Conservation (phyloP, 2,797 vertebrate genomes). For the Natrix natrix region DNA sequence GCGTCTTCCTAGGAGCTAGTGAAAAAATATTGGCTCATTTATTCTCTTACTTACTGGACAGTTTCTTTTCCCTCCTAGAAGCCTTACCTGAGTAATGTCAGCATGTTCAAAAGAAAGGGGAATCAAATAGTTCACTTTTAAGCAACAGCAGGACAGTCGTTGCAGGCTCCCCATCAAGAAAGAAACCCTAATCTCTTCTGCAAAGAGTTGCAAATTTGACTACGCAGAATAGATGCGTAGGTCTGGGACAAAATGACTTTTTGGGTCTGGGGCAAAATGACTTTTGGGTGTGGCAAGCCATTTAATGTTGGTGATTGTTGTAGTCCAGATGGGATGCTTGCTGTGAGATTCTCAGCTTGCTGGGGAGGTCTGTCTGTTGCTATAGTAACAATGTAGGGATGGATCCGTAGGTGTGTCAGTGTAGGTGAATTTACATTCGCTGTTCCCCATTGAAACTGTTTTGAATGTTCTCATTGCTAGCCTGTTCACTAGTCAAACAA, state of each 20-base stretch:
- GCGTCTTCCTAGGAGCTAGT: background rate
- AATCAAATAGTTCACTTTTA: constrained; percentile 12
- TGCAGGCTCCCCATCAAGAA: background rate
- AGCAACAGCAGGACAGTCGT: background rate
- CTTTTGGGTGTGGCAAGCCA: constrained; percentile 8
- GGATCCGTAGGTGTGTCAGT: background rate
- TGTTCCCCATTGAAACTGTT: background rate
- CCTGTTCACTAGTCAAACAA: background rate
- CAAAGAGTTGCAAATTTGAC: background rate
- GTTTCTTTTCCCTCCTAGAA: background rate
- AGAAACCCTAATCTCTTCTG: background rate
- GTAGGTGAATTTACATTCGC: background rate
- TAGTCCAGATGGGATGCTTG: constrained; percentile 1
- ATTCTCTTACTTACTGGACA: background rate
- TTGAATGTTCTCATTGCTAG: background rate
- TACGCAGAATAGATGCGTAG: background rate
- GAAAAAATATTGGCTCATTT: constrained; percentile 12
- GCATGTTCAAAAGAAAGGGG: background rate
- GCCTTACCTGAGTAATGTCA: background rate
- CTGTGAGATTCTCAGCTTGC: constrained; percentile 10
- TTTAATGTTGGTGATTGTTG: background rate
- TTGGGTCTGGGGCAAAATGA: background rate
- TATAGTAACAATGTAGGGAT: constrained; percentile 4
- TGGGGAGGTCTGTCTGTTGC: constrained; percentile 30
- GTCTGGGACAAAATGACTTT: background rate